Base-by-base conservation (phyloP, 2,797 vertebrate genomes). In the Pipistrellus pygmaeus region DNA sequence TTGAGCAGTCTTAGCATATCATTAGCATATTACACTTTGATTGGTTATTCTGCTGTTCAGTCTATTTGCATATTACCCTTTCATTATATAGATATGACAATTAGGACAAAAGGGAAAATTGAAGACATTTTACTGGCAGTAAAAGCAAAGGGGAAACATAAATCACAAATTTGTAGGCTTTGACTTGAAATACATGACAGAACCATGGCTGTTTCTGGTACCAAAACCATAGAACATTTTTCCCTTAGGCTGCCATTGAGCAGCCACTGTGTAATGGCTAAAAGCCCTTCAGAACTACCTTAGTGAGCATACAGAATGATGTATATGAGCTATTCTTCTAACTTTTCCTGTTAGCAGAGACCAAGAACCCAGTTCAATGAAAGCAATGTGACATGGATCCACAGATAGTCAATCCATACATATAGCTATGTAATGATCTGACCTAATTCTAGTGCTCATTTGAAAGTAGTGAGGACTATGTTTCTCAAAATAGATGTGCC, bases 181-280 rank as follows among this genome's bases (percentile, higher is more conserved):
- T 55, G 8, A 93, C 62, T 76, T 86, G n/a, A 76, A 35, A 90
- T 55, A 71, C 48, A 20, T 20, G 38, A 60, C 80, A 80, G 78
- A 85, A 46, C 13, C 13, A 23, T 64, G 10, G 57, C 32, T 62
- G 1, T 66, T 53, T n/a, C 38, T 51, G 25, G 8, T 51, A 27
- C 68, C 38, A 68, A 20, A 35, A 64, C 0, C 1, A 44, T 44
- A 35, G 51, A 81, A 21, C 11, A 21, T 5, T 57, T 51, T 62
- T 21, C 3, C 48, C 27, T 4, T 5, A 1, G 10, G 30, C 2
- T 23, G 9, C n/a, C 11, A n/a, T 25, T 25, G 3, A 51, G 6
- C 55, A 60, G 9, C 25, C 32, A 21, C 7, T 60, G 32, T 14
- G 4, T 20, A 73, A n/a, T 32, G 48, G 71, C 30, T 32, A 15